Conservation (phyloP, 2,888 invertebrate species). For the Frankliniella fusca region DNA sequence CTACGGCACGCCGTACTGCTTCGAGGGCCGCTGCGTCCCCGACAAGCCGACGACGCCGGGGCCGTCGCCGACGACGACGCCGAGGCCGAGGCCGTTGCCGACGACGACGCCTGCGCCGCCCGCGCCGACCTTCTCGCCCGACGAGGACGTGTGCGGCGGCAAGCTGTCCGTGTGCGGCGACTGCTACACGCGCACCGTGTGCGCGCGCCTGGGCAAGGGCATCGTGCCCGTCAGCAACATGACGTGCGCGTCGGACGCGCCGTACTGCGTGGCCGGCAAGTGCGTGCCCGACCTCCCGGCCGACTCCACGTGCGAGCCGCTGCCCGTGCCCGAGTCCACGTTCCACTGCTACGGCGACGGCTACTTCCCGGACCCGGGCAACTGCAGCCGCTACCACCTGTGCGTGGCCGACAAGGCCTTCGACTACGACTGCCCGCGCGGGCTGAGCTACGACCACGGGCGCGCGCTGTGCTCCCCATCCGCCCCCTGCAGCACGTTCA, state of each 20-base stretch:
- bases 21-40: not conserved
- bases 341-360: not conserved
- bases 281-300: slow-evolving; percentile 4
- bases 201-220: not conserved
- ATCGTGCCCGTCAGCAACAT: not conserved
- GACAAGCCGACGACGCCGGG: not conserved
- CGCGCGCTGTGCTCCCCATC: not conserved
- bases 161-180: not conserved
- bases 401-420: not conserved
- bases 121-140: not conserved
- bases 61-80: not conserved
- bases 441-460: not conserved
- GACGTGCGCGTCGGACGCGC: not conserved
- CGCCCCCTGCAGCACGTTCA: not conserved
- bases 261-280: slow-evolving; percentile 5
- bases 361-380: slow-evolving; percentile 15
- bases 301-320: not conserved
- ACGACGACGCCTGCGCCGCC: not conserved
- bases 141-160: not conserved
- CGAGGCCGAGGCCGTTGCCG: not conserved
- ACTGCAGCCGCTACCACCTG: slow-evolving; percentile 16
- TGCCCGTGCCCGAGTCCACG: not conserved
- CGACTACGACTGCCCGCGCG: not conserved
- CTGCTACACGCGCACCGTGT: slow-evolving; percentile 1
- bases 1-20: not conserved